These are phyloP conservation scores for Hesperophylax magnus DNA, from an alignment of 1,140 invertebrate species.

Conservation along the genomic window DNA sequence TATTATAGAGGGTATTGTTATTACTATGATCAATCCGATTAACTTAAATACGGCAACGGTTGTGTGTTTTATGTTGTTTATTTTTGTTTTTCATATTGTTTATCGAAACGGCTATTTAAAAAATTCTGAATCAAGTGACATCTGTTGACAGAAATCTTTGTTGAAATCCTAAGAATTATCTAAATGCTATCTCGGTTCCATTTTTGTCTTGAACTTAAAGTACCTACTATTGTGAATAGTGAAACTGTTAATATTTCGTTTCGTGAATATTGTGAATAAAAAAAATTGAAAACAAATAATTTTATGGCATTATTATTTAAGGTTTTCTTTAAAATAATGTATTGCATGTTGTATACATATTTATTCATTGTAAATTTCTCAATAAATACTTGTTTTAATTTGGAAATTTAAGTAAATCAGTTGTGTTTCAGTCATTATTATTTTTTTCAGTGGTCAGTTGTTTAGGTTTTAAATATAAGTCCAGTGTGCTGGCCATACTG, in stretches of 20 bases:
- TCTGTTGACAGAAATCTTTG: too few species aligned
- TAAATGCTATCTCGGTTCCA: not conserved
- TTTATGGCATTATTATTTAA: slow-evolving; percentile 23
- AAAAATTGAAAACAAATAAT: not conserved
- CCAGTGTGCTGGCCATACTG: slow-evolving; percentile 23
- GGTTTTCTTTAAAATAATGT: slow-evolving; percentile 12
- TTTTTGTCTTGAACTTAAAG: not conserved
- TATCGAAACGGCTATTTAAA: not conserved
- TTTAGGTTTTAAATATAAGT: slow-evolving; percentile 9
- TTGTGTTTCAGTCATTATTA: too few species aligned
- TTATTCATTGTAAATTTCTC: slow-evolving; percentile 16
- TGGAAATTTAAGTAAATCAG: not conserved
- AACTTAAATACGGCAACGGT: slow-evolving; percentile 29
- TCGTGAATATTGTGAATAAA: too few species aligned
- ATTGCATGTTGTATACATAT: slow-evolving; percentile 14
- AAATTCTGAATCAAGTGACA: not conserved
- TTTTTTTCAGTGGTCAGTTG: not conserved
- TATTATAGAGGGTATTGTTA: slow-evolving; percentile 4
- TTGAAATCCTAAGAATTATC: too few species aligned
- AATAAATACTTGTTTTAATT: not conserved
- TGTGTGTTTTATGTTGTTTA: slow-evolving; percentile 23
- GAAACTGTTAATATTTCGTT: too few species aligned
- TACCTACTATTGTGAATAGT: not conserved
- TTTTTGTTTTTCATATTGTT: slow-evolving; percentile 15
- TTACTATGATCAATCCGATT: not conserved